Evolutionary conservation across 2,113 vertebrate genomes (phyloP).

Genomic region (Vanacampus margaritifer): DNA sequence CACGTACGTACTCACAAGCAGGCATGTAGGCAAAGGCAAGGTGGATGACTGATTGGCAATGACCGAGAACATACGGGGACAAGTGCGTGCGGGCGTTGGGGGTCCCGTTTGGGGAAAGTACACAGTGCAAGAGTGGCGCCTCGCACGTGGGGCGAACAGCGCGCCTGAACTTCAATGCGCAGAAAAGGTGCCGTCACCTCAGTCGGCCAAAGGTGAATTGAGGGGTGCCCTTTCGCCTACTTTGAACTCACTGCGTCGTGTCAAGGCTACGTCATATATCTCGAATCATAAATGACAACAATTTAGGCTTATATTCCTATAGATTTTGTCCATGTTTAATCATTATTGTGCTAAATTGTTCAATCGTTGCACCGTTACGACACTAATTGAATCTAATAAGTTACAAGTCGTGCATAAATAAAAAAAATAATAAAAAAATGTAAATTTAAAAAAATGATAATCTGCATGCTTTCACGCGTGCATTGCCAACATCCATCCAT

Average conservation of each 20-base stretch:
- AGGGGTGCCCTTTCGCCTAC: neutral
- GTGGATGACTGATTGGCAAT: neutral
- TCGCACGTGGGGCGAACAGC: neutral
- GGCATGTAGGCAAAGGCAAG: neutral
- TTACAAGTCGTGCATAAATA: neutral
- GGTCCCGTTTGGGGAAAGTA: neutral
- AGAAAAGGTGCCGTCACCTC: neutral
- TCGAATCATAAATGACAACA: neutral
- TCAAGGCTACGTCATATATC: neutral
- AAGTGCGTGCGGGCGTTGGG: neutral
- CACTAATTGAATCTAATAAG: neutral
- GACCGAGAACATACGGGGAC: neutral
- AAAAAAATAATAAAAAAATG: neutral
- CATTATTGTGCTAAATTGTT: neutral
- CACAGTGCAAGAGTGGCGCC: neutral
- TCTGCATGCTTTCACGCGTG: neutral
- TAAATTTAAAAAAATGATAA: neutral
- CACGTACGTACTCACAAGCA: slow-evolving; percentile 5
- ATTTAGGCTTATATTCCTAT: neutral
- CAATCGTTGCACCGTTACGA: neutral
- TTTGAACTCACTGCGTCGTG: neutral
- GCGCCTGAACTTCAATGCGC: neutral
- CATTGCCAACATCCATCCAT: neutral
- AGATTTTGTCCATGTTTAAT: neutral
- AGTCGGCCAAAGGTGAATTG: neutral